phyloP scores from a whole-genome alignment of 2,888 invertebrate genomes.

The Rotaria sp. region DNA sequence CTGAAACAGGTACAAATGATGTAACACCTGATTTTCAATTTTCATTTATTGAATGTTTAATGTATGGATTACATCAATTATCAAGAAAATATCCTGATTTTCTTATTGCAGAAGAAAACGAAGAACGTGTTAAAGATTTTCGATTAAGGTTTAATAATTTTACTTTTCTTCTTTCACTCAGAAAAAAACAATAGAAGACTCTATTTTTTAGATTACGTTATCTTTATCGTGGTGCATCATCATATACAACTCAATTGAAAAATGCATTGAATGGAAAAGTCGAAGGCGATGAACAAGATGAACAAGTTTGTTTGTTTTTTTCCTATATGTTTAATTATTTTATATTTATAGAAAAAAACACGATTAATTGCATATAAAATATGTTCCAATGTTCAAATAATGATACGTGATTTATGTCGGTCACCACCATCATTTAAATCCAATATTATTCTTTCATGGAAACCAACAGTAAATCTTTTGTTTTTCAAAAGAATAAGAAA shows the following conservation, averaged over 20 bases:
- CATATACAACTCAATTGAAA: background rate
- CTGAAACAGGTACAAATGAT: constrained; percentile 56
- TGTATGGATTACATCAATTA: constrained; percentile 69
- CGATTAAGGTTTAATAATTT: constrained; percentile 59
- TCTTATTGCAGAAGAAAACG: constrained; percentile 62
- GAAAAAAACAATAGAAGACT: too few species aligned
- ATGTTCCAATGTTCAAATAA: constrained; percentile 79
- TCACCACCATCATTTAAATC: constrained; percentile 83
- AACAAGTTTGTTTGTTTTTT: background rate
- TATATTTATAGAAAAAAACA: constrained; percentile 58
- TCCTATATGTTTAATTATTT: background rate
- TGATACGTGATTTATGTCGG: constrained; percentile 87
- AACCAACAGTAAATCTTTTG: constrained; percentile 43
- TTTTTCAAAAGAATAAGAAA: too few species aligned
- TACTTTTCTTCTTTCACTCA: too few species aligned
- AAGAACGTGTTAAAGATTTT: constrained; percentile 74
- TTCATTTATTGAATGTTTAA: constrained; percentile 81
- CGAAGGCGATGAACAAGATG: constrained; percentile 1
- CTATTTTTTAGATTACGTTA: background rate
- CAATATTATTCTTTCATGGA: constrained; percentile 52
- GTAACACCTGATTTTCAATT: constrained; percentile 69
- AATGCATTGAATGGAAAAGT: background rate
- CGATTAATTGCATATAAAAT: constrained; percentile 70
- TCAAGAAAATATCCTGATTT: constrained; percentile 73
- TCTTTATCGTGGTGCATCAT: constrained; percentile 13